Evolutionary conservation across 1,140 invertebrate genomes (phyloP).

Genomic region (Zaprionus lachaisei): DNA sequence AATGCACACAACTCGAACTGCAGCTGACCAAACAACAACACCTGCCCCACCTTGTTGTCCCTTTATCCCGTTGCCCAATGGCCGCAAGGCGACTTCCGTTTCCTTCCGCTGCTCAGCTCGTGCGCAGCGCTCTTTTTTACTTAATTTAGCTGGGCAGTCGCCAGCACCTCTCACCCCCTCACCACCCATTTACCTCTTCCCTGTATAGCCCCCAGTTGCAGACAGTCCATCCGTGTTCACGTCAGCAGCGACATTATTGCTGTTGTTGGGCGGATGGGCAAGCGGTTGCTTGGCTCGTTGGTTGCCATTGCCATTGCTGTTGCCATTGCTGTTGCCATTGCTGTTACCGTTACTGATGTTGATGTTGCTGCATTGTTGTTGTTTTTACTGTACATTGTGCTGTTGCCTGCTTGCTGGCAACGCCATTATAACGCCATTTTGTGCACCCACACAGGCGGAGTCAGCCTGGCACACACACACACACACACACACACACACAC

Average conservation of each 20-base stretch:
- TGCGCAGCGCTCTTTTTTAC: conserved; percentile 48
- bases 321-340: conserved; percentile 18
- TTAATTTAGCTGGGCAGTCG: conserved; percentile 64
- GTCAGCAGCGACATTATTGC: conserved; percentile 79
- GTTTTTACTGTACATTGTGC: conserved; percentile 3
- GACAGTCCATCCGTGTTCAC: conserved; percentile 77
- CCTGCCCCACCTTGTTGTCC: background rate
- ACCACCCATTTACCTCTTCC: background rate
- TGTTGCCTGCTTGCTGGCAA: conserved; percentile 38
- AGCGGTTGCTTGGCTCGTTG: background rate
- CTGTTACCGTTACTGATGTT: conserved; percentile 30
- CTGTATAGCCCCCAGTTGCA: conserved; percentile 48
- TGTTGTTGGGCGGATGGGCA: conserved; percentile 43
- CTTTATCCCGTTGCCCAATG: conserved; percentile 30
- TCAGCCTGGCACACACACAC: background rate
- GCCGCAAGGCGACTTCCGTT: conserved; percentile 57
- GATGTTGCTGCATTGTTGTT: background rate
- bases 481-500: background rate
- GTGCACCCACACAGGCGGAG: conserved; percentile 41
- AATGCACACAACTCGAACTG: conserved; percentile 29
- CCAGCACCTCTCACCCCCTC: background rate
- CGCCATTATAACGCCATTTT: conserved; percentile 78
- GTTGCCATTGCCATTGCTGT: conserved; percentile 34
- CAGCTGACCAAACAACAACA: conserved; percentile 52
- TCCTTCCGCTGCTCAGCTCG: conserved; percentile 48